Evolutionary conservation across 2,888 invertebrate genomes (phyloP).

Genomic region (Caenorhabditis imperialis): DNA sequence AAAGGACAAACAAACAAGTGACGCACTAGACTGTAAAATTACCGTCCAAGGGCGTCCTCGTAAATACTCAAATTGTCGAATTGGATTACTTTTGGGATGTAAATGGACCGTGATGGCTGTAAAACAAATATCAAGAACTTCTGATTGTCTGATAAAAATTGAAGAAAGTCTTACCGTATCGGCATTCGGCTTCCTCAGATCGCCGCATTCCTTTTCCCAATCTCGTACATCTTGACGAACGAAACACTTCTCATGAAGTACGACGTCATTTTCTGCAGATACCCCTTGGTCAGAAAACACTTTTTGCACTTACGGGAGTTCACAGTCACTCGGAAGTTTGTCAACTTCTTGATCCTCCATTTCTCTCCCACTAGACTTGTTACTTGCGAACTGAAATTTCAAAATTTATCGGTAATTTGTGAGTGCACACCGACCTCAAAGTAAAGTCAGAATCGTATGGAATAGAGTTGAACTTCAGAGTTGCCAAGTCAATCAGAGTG

Average conservation of each 20-base stretch:
- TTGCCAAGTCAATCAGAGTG: conserved; percentile 42
- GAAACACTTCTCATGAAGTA: conserved; percentile 51
- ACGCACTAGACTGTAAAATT: conserved; percentile 13
- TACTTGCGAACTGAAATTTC: conserved; percentile 26
- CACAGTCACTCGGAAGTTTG: conserved; percentile 36
- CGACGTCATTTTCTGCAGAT: conserved; percentile 46
- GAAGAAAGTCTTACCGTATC: conserved; percentile 12
- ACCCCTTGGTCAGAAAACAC: neutral
- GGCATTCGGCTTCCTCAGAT: conserved; percentile 21
- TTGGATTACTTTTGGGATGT: conserved; percentile 49
- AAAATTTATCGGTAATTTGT: neutral
- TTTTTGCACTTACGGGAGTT: conserved; percentile 40
- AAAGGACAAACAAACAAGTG: neutral
- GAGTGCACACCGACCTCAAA: conserved; percentile 8
- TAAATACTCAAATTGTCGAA: conserved; percentile 54
- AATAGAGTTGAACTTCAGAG: conserved; percentile 38
- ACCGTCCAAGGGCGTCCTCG: conserved; percentile 45
- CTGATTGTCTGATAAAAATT: neutral
- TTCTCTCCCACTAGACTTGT: conserved; percentile 21
- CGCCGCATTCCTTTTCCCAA: conserved; percentile 42
- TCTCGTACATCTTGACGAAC: conserved; percentile 39
- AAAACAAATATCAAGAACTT: conserved; percentile 1
- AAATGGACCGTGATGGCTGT: conserved; percentile 47
- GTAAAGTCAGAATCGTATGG: conserved; percentile 39
- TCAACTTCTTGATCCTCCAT: conserved; percentile 42